Evolutionary conservation across 2,797 vertebrate species (phyloP).

Genomic region (Loris lydekkerianus): DNA sequence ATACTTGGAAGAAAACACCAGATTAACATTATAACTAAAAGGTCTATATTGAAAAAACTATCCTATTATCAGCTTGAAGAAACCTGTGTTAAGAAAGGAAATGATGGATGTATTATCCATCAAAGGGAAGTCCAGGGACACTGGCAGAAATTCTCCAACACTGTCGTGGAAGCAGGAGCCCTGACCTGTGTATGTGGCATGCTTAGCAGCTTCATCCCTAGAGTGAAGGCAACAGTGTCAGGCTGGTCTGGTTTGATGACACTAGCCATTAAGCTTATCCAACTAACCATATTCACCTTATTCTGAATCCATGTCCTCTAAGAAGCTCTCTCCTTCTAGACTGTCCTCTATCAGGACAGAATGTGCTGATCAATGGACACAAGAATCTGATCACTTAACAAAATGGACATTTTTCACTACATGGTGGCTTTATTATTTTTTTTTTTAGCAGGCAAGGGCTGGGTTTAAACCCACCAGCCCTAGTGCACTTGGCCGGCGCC

Average conservation of each 20-base stretch:
- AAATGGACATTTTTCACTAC: neutral
- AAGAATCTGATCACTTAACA: neutral
- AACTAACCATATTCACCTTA: neutral
- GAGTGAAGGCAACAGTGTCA: neutral
- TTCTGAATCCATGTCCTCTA: neutral
- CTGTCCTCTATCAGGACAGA: neutral
- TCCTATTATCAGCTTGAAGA: neutral
- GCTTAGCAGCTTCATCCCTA: neutral
- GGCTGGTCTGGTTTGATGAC: neutral
- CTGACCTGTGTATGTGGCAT: accelerated
- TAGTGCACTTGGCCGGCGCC: too few relatives aligned
- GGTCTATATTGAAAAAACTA: neutral
- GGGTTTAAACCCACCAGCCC: too few relatives aligned
- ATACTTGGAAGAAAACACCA: neutral
- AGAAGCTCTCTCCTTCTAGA: slow-evolving; percentile 17
- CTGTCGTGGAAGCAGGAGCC: neutral
- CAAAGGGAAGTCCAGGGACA: neutral
- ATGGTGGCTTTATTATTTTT: neutral
- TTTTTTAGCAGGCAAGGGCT: too few relatives aligned
- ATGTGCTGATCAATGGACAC: neutral
- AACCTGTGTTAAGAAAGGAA: slow-evolving; percentile 1
- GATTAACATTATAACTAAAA: slow-evolving; percentile 15
- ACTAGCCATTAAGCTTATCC: neutral
- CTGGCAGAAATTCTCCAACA: neutral
- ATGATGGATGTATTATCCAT: neutral